These are phyloP conservation scores for Polyodon spathula DNA, from an alignment of 2,113 vertebrate genomes.

Conservation along the genomic window DNA sequence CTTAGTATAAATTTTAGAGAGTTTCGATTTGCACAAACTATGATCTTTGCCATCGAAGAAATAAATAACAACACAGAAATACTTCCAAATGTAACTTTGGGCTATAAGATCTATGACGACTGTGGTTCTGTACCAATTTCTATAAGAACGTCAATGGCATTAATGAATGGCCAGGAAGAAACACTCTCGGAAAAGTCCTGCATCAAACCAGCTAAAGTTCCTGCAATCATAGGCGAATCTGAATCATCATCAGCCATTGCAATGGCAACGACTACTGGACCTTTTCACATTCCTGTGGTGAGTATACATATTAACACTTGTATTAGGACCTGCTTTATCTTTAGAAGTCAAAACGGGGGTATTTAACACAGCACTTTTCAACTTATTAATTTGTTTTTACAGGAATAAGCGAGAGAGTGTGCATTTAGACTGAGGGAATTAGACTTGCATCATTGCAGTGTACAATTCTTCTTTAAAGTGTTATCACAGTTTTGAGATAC, in stretches of 20 bases:
- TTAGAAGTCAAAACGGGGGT: too few relatives aligned
- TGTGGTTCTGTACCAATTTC: conserved; percentile 37
- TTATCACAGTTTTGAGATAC: too few relatives aligned
- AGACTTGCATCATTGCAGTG: too few relatives aligned
- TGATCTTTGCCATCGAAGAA: conserved; percentile 51
- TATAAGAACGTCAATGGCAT: conserved; percentile 35
- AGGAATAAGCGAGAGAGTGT: too few relatives aligned
- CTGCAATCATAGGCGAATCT: conserved; percentile 44
- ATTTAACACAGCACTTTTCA: too few relatives aligned
- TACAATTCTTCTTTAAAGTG: too few relatives aligned
- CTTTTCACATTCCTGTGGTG: conserved; percentile 49
- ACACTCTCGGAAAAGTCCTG: conserved; percentile 19
- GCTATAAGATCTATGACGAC: conserved; percentile 48
- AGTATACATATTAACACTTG: too few relatives aligned
- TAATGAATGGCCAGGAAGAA: conserved; percentile 32
- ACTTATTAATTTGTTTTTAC: too few relatives aligned
- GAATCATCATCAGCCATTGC: conserved; percentile 48
- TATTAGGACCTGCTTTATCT: too few relatives aligned
- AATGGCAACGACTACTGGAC: conserved; percentile 37
- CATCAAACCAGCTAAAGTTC: conserved; percentile 23
- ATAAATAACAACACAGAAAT: conserved; percentile 51
- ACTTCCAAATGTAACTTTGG: conserved; percentile 41
- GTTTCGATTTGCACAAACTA: conserved; percentile 40
- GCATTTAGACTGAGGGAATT: too few relatives aligned
- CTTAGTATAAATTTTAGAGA: conserved; percentile 37